Conservation (phyloP, 37 sponge, comb jelly and placozoan genomes). For the Amphimedon queenslandica region DNA sequence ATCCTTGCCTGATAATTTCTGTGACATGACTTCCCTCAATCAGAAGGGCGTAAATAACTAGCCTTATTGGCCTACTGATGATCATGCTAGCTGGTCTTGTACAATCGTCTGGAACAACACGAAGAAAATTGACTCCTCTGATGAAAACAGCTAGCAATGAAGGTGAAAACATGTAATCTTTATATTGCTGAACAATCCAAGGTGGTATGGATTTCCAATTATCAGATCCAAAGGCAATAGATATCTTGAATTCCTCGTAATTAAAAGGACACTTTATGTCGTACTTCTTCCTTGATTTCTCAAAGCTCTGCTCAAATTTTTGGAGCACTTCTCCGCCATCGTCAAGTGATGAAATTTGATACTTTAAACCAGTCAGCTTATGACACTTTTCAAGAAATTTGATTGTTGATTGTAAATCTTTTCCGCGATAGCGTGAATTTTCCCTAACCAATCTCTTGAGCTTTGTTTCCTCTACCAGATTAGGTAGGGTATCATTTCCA, state of each 20-base stretch:
- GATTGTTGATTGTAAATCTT: background rate
- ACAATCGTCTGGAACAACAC: slow-evolving; percentile 16
- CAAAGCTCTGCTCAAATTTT: background rate
- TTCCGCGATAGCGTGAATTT: background rate
- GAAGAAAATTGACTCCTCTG: background rate
- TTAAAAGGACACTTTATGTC: background rate
- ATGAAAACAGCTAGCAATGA: slow-evolving; percentile 10
- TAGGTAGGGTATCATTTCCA: slow-evolving; percentile 13
- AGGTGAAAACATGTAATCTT: background rate
- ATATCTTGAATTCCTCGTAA: background rate
- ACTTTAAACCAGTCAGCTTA: background rate
- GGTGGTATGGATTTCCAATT: background rate
- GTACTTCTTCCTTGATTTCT: background rate
- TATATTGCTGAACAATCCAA: background rate
- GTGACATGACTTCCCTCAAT: background rate
- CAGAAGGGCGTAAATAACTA: slow-evolving; percentile 22
- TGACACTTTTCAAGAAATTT: background rate
- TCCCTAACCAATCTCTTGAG: background rate
- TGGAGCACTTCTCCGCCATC: too few species aligned
- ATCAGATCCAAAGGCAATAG: background rate
- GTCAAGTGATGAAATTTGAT: background rate
- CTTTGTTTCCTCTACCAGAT: background rate
- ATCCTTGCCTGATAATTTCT: slow-evolving; percentile 25
- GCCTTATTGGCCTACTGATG: slow-evolving; percentile 7
- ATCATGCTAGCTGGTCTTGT: background rate